Evolutionary conservation across 1,140 invertebrate species (phyloP), one percentile per base, ranked within the genome.

Genomic region (Procambarus virginalis): DNA sequence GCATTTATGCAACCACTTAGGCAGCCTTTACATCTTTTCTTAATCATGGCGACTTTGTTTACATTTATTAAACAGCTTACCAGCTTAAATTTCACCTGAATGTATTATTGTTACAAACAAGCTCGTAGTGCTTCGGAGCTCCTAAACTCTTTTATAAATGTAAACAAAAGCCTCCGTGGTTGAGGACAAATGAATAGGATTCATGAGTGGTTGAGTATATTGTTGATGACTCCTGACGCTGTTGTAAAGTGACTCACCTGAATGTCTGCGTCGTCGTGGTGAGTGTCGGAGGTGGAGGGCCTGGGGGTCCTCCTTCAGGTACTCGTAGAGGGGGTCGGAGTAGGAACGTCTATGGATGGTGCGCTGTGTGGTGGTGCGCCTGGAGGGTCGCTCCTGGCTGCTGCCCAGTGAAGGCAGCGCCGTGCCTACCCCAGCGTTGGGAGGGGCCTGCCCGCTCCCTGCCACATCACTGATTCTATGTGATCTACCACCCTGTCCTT

Each of bases 311-410:
- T 90, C 89, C 76, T 86, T 76, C 55, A 85, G 48, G 51, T 86
- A 91, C 73, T 91, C 89, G 70, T 86, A 81, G 4, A 91, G 58
- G 3, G 89, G 89, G 78, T 91, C 89, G 12, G 89, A 91, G 68
- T 91, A 91, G 9, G 89, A 91, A 6, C 89, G 46, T 34, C 89
- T 58, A 78, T 86, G 84, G 51, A 60, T 79, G 46, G 60, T 22
- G 12, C 70, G 64, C 45, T 70, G 78, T n/a, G 22, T 49, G 3
- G 60, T 22, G 3, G 89, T 34, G 34, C 77, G 73, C 17, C 70
- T 45, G 17, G 68, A 73, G 49, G 45, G 49, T 49, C 34, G 45
- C 34, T 55, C 60, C 49, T 10, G 60, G 20, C 64, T 34, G 86
- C 17, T 45, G 45, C 6, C 49, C 20, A 45, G 60, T n/a, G 12